Percentiles rank a stretch among this genome's conserved stretches.
These are phyloP conservation scores for Actinemys pallida DNA, from an alignment of 2,113 vertebrate genomes.

Conservation along the genomic window DNA sequence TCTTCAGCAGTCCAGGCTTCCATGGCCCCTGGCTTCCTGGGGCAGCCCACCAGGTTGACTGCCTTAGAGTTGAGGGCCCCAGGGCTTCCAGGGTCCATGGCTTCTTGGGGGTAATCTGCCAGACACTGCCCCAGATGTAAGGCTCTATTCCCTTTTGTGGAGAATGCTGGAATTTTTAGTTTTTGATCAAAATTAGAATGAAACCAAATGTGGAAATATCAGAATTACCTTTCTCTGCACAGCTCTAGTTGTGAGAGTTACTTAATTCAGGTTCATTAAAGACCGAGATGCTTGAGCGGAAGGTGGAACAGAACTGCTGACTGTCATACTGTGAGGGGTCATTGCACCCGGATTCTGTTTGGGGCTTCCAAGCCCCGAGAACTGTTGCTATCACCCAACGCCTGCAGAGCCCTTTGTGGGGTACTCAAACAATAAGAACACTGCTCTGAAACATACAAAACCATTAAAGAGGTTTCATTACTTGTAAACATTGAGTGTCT, in stretches of 20 bases:
- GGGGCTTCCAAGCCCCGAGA: background rate
- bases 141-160: background rate
- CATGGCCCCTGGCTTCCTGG: background rate
- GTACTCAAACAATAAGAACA: background rate
- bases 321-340: background rate
- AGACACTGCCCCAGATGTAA: background rate
- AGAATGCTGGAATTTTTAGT: background rate
- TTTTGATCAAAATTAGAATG: background rate
- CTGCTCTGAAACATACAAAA: rapidly evolving
- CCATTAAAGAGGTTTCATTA: background rate
- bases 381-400: background rate
- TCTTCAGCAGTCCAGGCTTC: background rate
- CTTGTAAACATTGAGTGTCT: background rate
- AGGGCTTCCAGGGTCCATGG: background rate
- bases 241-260: background rate
- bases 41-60: background rate
- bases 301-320: background rate
- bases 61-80: background rate
- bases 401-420: background rate
- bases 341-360: background rate
- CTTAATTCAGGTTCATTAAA: background rate
- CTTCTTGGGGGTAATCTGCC: background rate
- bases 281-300: background rate
- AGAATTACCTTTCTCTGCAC: background rate
- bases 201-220: background rate